These are phyloP conservation scores for Margaritifera margaritifera DNA, from an alignment of 2,888 invertebrate genomes.

Conservation along the genomic window DNA sequence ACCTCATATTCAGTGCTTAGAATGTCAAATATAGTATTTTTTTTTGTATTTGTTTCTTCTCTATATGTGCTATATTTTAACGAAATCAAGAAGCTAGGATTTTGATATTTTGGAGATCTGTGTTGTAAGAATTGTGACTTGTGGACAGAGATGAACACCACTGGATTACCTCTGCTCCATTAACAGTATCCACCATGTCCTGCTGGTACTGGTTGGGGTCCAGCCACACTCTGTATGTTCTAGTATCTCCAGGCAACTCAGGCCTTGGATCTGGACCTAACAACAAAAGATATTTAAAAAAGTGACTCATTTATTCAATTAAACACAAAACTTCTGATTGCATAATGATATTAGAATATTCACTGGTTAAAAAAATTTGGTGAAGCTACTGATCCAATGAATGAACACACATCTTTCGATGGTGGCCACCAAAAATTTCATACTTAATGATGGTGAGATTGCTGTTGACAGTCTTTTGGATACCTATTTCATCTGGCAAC, in stretches of 20 bases:
- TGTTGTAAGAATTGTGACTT: not conserved
- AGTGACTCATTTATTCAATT: too few species aligned
- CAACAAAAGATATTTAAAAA: not conserved
- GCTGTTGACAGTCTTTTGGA: too few species aligned
- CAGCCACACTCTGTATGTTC: slow-evolving; percentile 94
- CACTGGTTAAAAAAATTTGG: too few species aligned
- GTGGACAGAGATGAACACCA: not conserved
- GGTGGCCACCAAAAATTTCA: too few species aligned
- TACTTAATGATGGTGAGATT: too few species aligned
- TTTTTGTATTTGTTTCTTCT: not conserved
- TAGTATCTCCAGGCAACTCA: slow-evolving; percentile 87
- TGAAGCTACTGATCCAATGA: too few species aligned
- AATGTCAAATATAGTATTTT: not conserved
- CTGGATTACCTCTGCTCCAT: slow-evolving; percentile 82
- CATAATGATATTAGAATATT: too few species aligned
- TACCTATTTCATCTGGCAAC: too few species aligned
- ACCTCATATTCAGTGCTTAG: too few species aligned
- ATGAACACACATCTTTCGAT: too few species aligned
- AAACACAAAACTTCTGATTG: too few species aligned
- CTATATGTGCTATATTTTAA: not conserved
- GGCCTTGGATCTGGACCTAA: slow-evolving; percentile 78
- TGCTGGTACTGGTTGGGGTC: slow-evolving; percentile 97
- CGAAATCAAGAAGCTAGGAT: not conserved
- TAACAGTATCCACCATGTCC: slow-evolving; percentile 85
- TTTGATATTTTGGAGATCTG: too few species aligned